Conservation (phyloP, 2,113 vertebrate species). For the Xiphophorus couchianus region DNA sequence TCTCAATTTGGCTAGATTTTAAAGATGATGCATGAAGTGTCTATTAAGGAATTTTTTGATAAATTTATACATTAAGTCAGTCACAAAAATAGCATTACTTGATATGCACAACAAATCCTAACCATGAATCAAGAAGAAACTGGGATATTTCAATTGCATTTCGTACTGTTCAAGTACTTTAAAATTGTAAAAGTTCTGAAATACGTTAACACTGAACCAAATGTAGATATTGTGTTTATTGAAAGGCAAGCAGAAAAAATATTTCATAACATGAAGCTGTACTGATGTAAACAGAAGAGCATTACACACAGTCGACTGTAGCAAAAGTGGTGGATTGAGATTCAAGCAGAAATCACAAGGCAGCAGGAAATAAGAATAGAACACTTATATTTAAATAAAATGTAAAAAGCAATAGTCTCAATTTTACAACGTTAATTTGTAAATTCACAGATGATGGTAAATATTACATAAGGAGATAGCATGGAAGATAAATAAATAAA, state of each 20-base stretch:
- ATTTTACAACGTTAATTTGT: no score
- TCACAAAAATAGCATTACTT: constrained; percentile 2
- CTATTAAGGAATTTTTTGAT: not conserved
- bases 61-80: constrained; percentile 16
- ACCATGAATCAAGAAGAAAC: not conserved
- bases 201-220: not conserved
- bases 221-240: no score
- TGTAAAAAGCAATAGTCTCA: no score
- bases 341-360: not conserved
- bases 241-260: no score
- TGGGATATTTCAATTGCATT: not conserved
- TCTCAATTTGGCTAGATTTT: not conserved
- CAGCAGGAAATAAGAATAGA: not conserved
- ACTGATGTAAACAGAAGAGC: not conserved
- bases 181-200: not conserved
- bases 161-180: not conserved
- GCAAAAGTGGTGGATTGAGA: not conserved
- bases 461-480: no score
- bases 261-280: not conserved
- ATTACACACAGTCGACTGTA: not conserved
- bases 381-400: not conserved
- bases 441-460: no score
- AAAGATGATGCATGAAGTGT: not conserved
- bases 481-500: no score
- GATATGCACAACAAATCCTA: not conserved